These are phyloP conservation scores for Apis florea DNA, from an alignment of 1,140 invertebrate genomes.

Conservation along the genomic window DNA sequence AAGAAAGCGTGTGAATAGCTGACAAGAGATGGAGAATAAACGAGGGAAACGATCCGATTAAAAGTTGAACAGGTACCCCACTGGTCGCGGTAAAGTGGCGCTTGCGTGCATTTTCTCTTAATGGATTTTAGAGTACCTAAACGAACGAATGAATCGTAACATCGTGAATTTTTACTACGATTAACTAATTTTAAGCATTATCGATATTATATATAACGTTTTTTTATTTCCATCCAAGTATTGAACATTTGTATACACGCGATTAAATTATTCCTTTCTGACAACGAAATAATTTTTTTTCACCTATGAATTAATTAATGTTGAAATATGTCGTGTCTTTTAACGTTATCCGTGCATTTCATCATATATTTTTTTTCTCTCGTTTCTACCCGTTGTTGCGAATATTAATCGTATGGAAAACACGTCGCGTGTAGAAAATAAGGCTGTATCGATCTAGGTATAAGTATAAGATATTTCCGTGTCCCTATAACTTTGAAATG, in stretches of 20 bases:
- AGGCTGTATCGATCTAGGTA: no score
- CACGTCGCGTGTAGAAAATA: no score
- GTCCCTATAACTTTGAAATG: no score
- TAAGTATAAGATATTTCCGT: no score
- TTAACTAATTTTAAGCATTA: conserved; percentile 36
- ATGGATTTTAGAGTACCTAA: conserved; percentile 75
- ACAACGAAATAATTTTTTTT: no score
- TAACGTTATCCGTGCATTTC: no score
- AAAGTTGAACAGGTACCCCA: conserved; percentile 64
- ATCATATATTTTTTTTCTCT: no score
- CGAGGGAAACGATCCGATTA: conserved; percentile 66
- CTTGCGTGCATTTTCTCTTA: conserved; percentile 16
- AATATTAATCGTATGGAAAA: no score
- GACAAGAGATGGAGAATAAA: conserved; percentile 36
- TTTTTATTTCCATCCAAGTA: neutral
- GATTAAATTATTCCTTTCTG: neutral
- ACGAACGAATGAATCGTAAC: conserved; percentile 40
- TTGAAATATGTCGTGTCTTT: no score
- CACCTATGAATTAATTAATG: no score
- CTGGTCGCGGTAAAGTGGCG: conserved; percentile 53
- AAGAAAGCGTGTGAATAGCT: conserved; percentile 8
- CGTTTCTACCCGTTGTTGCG: no score
- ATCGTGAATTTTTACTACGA: conserved; percentile 65
- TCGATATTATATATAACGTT: neutral
- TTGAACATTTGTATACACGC: no score